Evolutionary conservation across 2,113 vertebrate species (phyloP).

Genomic region (Trematocara variabile): DNA sequence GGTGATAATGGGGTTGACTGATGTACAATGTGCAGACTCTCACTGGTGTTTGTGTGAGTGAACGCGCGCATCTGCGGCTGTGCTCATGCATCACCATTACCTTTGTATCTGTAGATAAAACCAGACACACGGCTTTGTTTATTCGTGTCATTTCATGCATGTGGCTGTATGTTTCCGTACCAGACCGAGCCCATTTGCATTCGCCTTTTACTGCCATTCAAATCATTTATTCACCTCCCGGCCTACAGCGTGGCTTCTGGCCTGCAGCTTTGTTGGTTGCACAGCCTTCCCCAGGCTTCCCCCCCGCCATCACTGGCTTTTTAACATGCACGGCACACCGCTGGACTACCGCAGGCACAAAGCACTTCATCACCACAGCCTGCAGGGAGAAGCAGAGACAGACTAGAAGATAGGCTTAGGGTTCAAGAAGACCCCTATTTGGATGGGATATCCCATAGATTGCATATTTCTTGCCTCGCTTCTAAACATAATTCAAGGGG

Average conservation of each 20-base stretch:
- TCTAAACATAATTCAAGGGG: neutral
- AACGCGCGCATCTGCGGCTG: neutral
- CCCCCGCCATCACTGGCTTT: constrained; percentile 35
- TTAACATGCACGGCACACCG: constrained; percentile 66
- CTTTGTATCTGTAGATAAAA: constrained; percentile 24
- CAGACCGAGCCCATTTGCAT: constrained; percentile 46
- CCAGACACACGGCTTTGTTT: constrained; percentile 45
- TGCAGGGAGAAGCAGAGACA: constrained; percentile 56
- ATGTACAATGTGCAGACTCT: neutral
- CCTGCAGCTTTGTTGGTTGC: constrained; percentile 50
- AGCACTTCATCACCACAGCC: constrained; percentile 64
- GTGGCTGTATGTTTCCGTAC: constrained; percentile 14
- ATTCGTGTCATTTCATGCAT: constrained; percentile 30
- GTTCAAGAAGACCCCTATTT: constrained; percentile 59
- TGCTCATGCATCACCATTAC: constrained; percentile 3
- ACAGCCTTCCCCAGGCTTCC: constrained; percentile 35
- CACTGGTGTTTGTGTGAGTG: neutral
- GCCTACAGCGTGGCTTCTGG: constrained; percentile 43
- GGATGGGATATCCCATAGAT: constrained; percentile 43
- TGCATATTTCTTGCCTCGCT: neutral
- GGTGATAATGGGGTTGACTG: neutral
- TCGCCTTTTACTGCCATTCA: constrained; percentile 42
- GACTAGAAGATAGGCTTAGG: constrained; percentile 45
- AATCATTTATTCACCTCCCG: constrained; percentile 45
- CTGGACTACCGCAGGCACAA: constrained; percentile 53